Conservation (phyloP, 2,113 vertebrate species). For the Rhadina sibilatrix region DNA sequence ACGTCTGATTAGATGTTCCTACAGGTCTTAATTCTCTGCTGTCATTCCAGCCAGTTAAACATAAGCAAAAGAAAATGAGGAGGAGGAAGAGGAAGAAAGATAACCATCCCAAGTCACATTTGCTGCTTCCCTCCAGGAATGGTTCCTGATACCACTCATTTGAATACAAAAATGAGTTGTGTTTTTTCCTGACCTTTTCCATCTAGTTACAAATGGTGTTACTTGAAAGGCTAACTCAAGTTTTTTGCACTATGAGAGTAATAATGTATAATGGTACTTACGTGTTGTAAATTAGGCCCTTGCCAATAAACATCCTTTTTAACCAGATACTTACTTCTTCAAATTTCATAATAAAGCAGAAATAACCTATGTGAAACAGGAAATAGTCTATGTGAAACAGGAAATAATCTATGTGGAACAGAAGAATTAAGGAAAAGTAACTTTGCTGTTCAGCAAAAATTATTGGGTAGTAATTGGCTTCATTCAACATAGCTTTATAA, state of each 20-base stretch:
- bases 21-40: background rate
- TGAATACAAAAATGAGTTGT: slow-evolving; percentile 66
- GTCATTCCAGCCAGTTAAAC: background rate
- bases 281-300: slow-evolving; percentile 59
- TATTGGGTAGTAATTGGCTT: slow-evolving; percentile 39
- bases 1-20: background rate
- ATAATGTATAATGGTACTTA: slow-evolving; percentile 74
- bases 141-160: slow-evolving; percentile 40
- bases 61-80: background rate
- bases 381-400: slow-evolving; percentile 45
- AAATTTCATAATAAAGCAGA: slow-evolving; percentile 70
- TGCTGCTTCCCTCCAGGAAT: background rate
- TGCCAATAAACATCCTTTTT: slow-evolving; percentile 66
- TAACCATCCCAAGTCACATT: background rate
- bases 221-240: slow-evolving; percentile 73
- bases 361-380: slow-evolving; percentile 52
- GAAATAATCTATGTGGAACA: slow-evolving; percentile 47
- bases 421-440: slow-evolving; percentile 65
- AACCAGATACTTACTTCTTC: slow-evolving; percentile 62
- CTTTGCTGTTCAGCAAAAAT: slow-evolving; percentile 55
- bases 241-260: slow-evolving; percentile 68
- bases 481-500: slow-evolving; percentile 47
- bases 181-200: slow-evolving; percentile 62
- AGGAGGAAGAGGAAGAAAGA: background rate
- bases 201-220: slow-evolving; percentile 65